These are phyloP conservation scores for Apodemus sylvaticus DNA, from an alignment of 2,113 vertebrate species.

Conservation along the genomic window DNA sequence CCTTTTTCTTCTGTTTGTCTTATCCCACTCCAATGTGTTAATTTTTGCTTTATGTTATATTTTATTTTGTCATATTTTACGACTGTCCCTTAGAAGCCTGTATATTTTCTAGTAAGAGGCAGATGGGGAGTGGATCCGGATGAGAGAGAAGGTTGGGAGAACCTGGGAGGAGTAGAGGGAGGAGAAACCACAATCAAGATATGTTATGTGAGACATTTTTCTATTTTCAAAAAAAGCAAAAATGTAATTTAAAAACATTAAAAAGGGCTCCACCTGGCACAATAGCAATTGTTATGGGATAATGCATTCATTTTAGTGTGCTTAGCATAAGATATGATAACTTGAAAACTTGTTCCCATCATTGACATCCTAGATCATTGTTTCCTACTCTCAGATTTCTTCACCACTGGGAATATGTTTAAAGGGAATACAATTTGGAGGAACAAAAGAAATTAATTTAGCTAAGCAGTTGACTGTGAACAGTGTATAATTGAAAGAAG, in stretches of 20 bases:
- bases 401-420: constrained; percentile 36
- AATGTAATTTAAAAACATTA: neutral
- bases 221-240: neutral
- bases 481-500: constrained; percentile 40
- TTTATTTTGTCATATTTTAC: neutral
- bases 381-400: constrained; percentile 48
- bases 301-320: constrained; percentile 41
- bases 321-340: constrained; percentile 12
- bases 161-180: neutral
- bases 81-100: neutral
- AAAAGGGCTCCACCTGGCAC: neutral
- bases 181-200: neutral
- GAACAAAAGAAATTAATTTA: constrained; percentile 71
- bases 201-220: neutral
- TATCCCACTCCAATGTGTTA: neutral
- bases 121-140: neutral
- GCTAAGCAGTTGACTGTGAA: constrained; percentile 56
- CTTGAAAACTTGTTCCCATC: neutral
- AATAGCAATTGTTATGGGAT: neutral
- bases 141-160: neutral
- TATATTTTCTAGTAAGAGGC: neutral
- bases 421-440: constrained; percentile 43
- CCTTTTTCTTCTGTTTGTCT: neutral
- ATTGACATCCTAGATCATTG: constrained; percentile 23
- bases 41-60: neutral